phyloP scores from a whole-genome alignment of 2,113 vertebrate species.

The Gopherus flavomarginatus region DNA sequence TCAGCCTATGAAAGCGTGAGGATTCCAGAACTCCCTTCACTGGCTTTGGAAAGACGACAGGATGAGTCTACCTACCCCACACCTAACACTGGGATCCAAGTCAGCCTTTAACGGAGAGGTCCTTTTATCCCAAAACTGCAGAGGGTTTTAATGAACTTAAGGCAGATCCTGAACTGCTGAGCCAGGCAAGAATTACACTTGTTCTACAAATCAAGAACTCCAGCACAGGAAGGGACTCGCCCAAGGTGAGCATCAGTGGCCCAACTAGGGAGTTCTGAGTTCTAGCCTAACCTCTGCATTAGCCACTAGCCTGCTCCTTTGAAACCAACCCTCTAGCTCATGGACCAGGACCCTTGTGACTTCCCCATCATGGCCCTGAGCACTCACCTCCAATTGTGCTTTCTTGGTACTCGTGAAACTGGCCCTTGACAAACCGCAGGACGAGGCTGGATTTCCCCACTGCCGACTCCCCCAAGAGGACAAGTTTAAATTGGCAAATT shows the following conservation, averaged over 20 bases:
- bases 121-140: not conserved
- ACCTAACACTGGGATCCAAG: not conserved
- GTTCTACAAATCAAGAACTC: not conserved
- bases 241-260: not conserved
- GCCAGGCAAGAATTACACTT: not conserved
- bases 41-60: not conserved
- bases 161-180: not conserved
- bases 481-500: slow-evolving; percentile 98
- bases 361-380: accelerated
- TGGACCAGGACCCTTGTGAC: accelerated
- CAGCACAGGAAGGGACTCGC: not conserved
- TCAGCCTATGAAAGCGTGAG: not conserved
- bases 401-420: slow-evolving; percentile 99
- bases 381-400: slow-evolving; percentile 97
- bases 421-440: slow-evolving; percentile 98
- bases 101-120: not conserved
- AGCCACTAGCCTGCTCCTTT: not conserved
- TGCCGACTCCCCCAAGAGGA: slow-evolving; percentile 93
- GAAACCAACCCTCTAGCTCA: not conserved
- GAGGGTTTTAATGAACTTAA: not conserved
- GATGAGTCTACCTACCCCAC: not conserved
- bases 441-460: slow-evolving; percentile 99
- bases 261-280: not conserved
- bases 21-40: not conserved
- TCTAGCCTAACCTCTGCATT: not conserved